Percentiles rank a stretch among this genome's conserved stretches.
These are phyloP conservation scores for Anoura caudifer DNA, from an alignment of 2,113 vertebrate species.

Conservation along the genomic window DNA sequence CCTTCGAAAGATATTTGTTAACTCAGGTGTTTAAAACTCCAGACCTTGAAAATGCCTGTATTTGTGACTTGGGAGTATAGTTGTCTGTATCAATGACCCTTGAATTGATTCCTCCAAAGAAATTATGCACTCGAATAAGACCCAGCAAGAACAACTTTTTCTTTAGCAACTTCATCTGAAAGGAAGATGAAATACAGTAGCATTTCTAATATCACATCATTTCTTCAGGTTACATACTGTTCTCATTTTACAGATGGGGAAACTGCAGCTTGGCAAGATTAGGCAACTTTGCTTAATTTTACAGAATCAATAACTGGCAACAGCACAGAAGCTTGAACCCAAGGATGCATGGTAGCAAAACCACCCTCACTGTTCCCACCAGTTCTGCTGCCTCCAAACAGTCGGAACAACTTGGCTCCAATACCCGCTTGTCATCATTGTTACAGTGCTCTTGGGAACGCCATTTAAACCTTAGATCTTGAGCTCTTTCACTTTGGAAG, in stretches of 20 bases:
- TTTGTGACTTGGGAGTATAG: not conserved
- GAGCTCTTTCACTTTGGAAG: slow-evolving; percentile 5
- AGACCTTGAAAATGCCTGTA: not conserved
- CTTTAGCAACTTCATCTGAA: not conserved
- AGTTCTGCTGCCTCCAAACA: not conserved
- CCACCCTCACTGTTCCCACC: not conserved
- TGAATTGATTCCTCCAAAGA: slow-evolving; percentile 13
- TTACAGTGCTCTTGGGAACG: not conserved
- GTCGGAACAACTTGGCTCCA: not conserved
- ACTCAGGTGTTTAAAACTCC: not conserved
- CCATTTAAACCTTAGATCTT: not conserved
- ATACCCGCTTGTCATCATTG: not conserved
- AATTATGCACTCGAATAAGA: not conserved
- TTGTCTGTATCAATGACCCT: not conserved
- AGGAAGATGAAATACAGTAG: not conserved
- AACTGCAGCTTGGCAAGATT: not conserved
- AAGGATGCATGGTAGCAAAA: not conserved
- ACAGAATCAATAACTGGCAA: not conserved
- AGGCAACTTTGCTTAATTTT: not conserved
- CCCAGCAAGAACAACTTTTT: not conserved
- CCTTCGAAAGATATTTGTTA: not conserved
- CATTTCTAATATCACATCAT: not conserved
- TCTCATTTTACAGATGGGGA: not conserved
- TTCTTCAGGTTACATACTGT: not conserved
- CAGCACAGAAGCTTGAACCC: not conserved